Percentiles rank a stretch among this genome's conserved stretches.
phyloP scores from a whole-genome alignment of 2,113 vertebrate genomes.

The Xiphophorus maculatus region DNA sequence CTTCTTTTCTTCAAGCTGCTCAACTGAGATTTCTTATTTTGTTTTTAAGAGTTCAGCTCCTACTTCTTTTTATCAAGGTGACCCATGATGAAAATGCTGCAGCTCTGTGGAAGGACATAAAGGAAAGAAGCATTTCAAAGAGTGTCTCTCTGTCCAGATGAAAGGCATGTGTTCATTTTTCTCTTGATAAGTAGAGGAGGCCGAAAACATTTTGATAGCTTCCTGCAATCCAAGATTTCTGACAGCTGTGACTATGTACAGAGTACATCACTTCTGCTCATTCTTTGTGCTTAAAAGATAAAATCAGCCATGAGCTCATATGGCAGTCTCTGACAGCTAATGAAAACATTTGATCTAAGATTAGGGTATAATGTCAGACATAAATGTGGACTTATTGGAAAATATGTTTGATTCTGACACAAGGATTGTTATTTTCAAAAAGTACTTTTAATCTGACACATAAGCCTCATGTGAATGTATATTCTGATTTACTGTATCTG shows the following conservation, averaged over 20 bases:
- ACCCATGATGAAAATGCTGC: constrained; percentile 33
- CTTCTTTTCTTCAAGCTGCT: not conserved
- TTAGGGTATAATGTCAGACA: no score
- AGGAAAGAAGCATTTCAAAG: constrained; percentile 43
- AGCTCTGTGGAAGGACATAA: constrained; percentile 41
- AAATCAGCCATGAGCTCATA: constrained; percentile 2
- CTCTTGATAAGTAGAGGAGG: constrained; percentile 62
- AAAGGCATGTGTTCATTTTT: constrained; percentile 37
- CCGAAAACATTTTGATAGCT: constrained; percentile 68
- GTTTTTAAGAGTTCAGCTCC: constrained; percentile 19
- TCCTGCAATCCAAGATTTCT: constrained; percentile 29
- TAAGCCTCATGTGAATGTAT: no score
- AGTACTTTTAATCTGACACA: no score
- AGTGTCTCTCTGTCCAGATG: constrained; percentile 54
- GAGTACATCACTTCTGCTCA: no score
- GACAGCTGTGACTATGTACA: no score
- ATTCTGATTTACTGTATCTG: no score
- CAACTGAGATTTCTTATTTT: constrained; percentile 21
- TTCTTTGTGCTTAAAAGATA: constrained; percentile 25
- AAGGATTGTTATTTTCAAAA: no score
- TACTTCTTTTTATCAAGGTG: constrained; percentile 5
- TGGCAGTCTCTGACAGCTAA: not conserved
- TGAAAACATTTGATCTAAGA: no score
- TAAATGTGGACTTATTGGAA: no score
- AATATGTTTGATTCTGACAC: no score